Conservation (phyloP, 2,797 vertebrate species). For the Jordanella pulchra region DNA sequence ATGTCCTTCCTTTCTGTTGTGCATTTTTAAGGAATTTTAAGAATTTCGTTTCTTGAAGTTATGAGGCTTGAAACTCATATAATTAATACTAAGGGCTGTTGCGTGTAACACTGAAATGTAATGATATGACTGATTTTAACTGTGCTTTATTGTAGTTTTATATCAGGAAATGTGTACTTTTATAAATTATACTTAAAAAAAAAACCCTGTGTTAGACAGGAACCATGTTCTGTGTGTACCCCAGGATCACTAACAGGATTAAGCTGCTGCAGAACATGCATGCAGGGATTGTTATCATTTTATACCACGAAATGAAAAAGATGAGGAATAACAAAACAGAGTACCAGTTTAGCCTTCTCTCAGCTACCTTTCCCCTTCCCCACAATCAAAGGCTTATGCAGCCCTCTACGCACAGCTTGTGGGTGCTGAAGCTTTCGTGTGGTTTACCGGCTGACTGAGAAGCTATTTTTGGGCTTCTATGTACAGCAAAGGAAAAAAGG, state of each 20-base stretch:
- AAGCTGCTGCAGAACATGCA: too few species aligned
- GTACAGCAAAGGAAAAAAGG: not conserved
- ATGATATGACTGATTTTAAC: not conserved
- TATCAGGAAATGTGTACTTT: not conserved
- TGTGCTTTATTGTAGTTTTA: not conserved
- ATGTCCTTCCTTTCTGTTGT: not conserved
- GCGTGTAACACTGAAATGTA: not conserved
- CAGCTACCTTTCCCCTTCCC: not conserved
- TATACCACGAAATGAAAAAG: too few species aligned
- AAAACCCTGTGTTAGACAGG: not conserved
- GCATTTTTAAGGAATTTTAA: not conserved
- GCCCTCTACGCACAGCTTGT: slow-evolving; percentile 15
- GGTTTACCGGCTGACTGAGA: slow-evolving; percentile 7
- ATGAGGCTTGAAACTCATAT: not conserved
- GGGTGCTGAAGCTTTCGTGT: slow-evolving; percentile 27
- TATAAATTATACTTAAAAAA: too few species aligned
- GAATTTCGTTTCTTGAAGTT: not conserved
- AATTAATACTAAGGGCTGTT: not conserved
- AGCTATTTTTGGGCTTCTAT: slow-evolving; percentile 35
- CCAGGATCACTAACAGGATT: too few species aligned
- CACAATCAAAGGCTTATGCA: not conserved
- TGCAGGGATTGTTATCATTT: too few species aligned
- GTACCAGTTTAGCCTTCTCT: slow-evolving; percentile 3
- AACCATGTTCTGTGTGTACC: too few species aligned
- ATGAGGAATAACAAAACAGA: not conserved